phyloP scores from a whole-genome alignment of 2,888 invertebrate species.

The Cordilura impudica region DNA sequence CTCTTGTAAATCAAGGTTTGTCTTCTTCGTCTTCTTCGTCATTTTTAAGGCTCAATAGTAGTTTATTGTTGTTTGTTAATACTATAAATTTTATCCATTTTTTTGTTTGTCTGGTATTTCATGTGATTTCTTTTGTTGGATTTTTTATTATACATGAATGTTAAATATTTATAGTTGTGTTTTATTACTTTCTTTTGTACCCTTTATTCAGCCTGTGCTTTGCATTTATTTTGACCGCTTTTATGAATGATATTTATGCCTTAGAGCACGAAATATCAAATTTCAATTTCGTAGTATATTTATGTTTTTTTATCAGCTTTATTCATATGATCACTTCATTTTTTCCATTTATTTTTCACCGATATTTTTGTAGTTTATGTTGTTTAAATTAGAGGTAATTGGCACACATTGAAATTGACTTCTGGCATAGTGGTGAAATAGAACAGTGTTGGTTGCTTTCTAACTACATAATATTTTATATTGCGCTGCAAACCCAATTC shows the following conservation, averaged over 20 bases:
- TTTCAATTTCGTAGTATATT: too few species aligned
- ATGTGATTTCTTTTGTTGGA: neutral
- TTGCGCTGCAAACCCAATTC: conserved; percentile 27
- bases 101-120: conserved; percentile 5
- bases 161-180: conserved; percentile 10
- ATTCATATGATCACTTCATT: too few species aligned
- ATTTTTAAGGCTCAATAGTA: neutral
- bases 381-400: too few species aligned
- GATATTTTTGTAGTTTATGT: too few species aligned
- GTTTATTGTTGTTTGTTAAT: neutral
- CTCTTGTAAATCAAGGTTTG: neutral
- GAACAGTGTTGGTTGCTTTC: conserved; percentile 25
- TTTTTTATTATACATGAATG: conserved; percentile 6
- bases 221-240: neutral
- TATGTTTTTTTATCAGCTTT: too few species aligned
- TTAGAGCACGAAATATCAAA: conserved; percentile 23
- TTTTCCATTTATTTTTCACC: too few species aligned
- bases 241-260: conserved; percentile 29
- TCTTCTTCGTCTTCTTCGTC: too few species aligned
- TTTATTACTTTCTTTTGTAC: neutral
- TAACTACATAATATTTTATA: conserved; percentile 5
- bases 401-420: too few species aligned
- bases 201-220: neutral
- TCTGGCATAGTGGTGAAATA: too few species aligned
- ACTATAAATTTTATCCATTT: neutral